These are phyloP conservation scores for Pristionchus arcanus DNA, from an alignment of 2,888 invertebrate genomes.

Conservation along the genomic window DNA sequence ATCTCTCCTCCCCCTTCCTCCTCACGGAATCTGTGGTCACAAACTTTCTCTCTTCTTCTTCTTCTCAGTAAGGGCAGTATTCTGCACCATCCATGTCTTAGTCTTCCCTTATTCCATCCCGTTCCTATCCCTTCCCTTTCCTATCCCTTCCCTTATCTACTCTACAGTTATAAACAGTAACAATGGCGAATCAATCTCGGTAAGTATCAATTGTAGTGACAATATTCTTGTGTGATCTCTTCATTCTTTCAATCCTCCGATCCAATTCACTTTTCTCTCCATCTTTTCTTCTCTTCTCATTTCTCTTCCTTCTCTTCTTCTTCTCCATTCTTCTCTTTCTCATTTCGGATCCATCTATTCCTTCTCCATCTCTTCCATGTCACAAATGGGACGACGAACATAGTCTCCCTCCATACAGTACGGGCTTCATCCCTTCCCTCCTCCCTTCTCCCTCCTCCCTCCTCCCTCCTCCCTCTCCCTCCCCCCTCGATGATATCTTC, in stretches of 20 bases:
- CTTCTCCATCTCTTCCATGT: background rate
- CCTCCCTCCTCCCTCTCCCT: slow-evolving; percentile 19
- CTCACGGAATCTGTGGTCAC: background rate
- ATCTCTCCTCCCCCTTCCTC: slow-evolving; percentile 35
- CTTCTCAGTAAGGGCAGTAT: background rate
- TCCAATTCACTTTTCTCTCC: background rate
- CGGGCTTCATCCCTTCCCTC: background rate
- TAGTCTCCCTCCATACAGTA: background rate
- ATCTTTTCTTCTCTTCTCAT: background rate
- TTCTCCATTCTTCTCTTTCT: background rate
- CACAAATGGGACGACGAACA: background rate
- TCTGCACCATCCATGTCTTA: slow-evolving; percentile 3
- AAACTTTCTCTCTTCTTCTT: slow-evolving; percentile 33
- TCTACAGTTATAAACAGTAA: background rate
- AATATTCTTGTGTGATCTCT: background rate
- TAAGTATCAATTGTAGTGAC: background rate
- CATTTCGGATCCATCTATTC: background rate
- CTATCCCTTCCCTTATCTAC: background rate
- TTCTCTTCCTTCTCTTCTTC: background rate
- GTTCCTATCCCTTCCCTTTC: too few relatives aligned
- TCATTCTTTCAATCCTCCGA: slow-evolving; percentile 16
- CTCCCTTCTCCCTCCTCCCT: background rate
- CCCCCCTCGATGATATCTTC: background rate
- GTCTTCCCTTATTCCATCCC: background rate
- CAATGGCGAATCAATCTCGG: background rate